Percentiles rank a stretch among this genome's conserved stretches.
Conservation (phyloP, 2,888 invertebrate genomes). For the Trichogramma dendrolimi region DNA sequence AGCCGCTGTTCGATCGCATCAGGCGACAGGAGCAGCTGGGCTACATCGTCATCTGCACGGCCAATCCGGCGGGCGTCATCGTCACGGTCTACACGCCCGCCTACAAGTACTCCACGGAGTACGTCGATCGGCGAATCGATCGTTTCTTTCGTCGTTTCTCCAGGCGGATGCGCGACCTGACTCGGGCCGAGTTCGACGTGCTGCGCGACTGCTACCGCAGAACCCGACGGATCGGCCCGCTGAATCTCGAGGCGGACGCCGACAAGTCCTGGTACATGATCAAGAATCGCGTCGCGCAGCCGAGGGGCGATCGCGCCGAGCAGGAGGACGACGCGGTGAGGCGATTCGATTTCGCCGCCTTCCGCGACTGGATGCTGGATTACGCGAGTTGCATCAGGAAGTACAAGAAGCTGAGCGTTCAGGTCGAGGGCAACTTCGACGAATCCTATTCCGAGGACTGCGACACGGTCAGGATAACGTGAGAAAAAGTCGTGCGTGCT, state of each 20-base stretch:
- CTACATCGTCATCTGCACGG: slow-evolving; percentile 71
- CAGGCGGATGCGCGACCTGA: slow-evolving; percentile 58
- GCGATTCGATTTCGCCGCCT: slow-evolving; percentile 45
- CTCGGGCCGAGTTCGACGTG: slow-evolving; percentile 61
- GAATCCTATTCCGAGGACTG: slow-evolving; percentile 2
- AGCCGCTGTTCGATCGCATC: slow-evolving; percentile 79
- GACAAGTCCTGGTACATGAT: slow-evolving; percentile 85
- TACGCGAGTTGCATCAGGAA: slow-evolving; percentile 35
- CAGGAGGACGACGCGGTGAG: too few relatives aligned
- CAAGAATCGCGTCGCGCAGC: slow-evolving; percentile 58
- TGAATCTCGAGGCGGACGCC: slow-evolving; percentile 75
- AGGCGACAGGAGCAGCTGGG: slow-evolving; percentile 87
- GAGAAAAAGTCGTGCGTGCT: too few relatives aligned
- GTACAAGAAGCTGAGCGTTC: slow-evolving; percentile 43
- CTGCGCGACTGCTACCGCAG: slow-evolving; percentile 68
- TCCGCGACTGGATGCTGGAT: slow-evolving; percentile 38
- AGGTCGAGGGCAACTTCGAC: slow-evolving; percentile 37
- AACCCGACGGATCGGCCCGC: slow-evolving; percentile 70
- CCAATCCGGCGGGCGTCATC: slow-evolving; percentile 72
- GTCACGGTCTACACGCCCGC: slow-evolving; percentile 76
- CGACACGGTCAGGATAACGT: neutral
- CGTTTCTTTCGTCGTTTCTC: slow-evolving; percentile 64
- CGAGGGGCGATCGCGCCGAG: slow-evolving; percentile 57
- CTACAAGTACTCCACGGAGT: slow-evolving; percentile 62
- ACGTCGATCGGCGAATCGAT: slow-evolving; percentile 70